Evolutionary conservation across 2,113 vertebrate species (phyloP).

Genomic region (Syrrhaptes paradoxus): DNA sequence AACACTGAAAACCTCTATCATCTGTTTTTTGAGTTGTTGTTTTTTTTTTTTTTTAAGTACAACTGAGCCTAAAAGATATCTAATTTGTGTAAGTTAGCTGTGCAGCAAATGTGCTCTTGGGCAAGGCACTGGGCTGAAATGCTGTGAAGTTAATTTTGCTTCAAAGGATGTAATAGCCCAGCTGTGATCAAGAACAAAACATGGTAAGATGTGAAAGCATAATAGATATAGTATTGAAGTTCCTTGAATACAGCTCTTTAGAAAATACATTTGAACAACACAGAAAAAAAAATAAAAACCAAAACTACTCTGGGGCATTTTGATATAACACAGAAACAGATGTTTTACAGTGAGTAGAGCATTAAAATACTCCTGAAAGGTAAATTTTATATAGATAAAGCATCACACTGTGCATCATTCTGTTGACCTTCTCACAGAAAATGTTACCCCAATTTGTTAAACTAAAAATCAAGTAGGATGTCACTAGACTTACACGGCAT

Average conservation of each 20-base stretch:
- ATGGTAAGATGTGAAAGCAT: neutral
- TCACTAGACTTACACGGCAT: neutral
- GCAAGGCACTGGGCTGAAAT: neutral
- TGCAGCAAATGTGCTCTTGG: neutral
- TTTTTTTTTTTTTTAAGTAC: neutral
- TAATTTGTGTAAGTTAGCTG: neutral
- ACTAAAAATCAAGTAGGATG: neutral
- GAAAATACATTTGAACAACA: neutral
- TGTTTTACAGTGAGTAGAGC: neutral
- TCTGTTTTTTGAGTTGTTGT: neutral
- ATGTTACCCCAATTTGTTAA: neutral
- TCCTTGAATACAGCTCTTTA: neutral
- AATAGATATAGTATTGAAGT: neutral
- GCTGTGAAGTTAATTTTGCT: conserved; percentile 1
- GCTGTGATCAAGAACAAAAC: conserved; percentile 31
- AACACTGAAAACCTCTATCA: neutral
- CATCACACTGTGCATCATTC: neutral
- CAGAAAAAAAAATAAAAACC: neutral
- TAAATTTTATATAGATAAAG: neutral
- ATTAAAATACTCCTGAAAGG: neutral
- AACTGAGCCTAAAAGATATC: neutral
- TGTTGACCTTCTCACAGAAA: neutral
- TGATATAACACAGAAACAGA: neutral
- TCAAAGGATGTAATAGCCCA: conserved; percentile 28
- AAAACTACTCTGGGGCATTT: neutral